Conservation (phyloP, 2,888 invertebrate species). For the Drosophila koepferae region DNA sequence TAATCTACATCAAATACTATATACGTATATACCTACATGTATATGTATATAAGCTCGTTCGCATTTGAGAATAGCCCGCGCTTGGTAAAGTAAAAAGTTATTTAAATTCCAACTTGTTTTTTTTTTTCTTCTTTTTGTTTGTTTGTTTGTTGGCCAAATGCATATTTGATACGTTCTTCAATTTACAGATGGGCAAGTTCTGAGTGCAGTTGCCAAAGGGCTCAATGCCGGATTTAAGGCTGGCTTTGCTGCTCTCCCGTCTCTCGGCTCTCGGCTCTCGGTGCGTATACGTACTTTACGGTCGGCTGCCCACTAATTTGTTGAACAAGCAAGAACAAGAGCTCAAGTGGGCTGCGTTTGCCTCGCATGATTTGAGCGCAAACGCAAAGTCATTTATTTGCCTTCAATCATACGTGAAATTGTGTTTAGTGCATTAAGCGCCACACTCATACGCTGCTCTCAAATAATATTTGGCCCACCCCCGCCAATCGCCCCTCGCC, state of each 20-base stretch:
- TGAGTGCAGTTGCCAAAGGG: slow-evolving; percentile 31
- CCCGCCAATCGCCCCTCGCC: too few relatives aligned
- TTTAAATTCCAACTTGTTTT: slow-evolving; percentile 6
- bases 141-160: neutral
- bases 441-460: slow-evolving; percentile 29
- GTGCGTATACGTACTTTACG: slow-evolving; percentile 40
- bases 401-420: slow-evolving; percentile 69
- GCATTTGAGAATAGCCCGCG: neutral
- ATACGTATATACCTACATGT: neutral
- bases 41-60: neutral
- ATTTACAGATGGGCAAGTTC: slow-evolving; percentile 23
- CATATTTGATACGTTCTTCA: slow-evolving; percentile 5
- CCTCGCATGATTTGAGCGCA: slow-evolving; percentile 53
- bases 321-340: slow-evolving; percentile 8
- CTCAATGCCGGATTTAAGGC: slow-evolving; percentile 22
- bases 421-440: slow-evolving; percentile 67
- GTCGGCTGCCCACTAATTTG: slow-evolving; percentile 47
- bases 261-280: slow-evolving; percentile 16
- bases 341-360: slow-evolving; percentile 36
- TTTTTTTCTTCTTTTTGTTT: neutral
- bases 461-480: slow-evolving; percentile 18
- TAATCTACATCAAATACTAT: neutral
- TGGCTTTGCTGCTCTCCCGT: slow-evolving; percentile 7
- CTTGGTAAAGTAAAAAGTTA: neutral
- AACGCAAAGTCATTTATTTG: slow-evolving; percentile 67